Evolutionary conservation across 2,113 vertebrate species (phyloP), one percentile per base, ranked within the genome.

Genomic region (Struthio camelus): DNA sequence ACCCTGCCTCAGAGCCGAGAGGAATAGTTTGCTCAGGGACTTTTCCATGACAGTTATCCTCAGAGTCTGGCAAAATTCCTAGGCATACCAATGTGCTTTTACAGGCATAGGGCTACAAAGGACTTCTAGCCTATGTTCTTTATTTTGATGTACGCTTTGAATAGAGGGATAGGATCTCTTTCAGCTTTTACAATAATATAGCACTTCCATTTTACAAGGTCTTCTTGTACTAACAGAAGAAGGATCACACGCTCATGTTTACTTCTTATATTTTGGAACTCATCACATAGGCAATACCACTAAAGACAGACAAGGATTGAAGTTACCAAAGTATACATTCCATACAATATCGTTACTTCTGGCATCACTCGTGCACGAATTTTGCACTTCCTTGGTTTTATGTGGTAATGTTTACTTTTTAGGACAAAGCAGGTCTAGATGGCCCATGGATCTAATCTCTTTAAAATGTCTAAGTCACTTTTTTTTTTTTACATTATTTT

Each of bases 11-110:
- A 65, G 20, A 80, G 11, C 4, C 72, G 30, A 42, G 18, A 2
- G 30, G 10, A 40, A 4, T 3, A 44, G 6, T 44, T 73, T 42
- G 12, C 18, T 53, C 2, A 0, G 3, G 24, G 12, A 25, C 9
- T 9, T 75, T n/a, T 28, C 24, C 23, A 24, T 27, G 3, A 0
- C 32, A 32, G 13, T 44, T 72, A 18, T 32, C 79, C 24, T 69
- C 34, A 51, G 28, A 69, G 32, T 12, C 22, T 18, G 48, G 58
- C 9, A 82, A 54, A 22, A 40, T 62, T 73, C 18, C 53, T 51
- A 32, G 10, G 32, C 16, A 19, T 36, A 46, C 25, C 54, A 64
- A 11, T 30, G 27, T 2, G 11, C 2, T 73, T 59, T 23, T 48
- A 13, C 24, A 61, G 38, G 18, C 19, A 32, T 32, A 59, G 30